Conservation (phyloP, 2,888 invertebrate species). For the Morinoia aosen region DNA sequence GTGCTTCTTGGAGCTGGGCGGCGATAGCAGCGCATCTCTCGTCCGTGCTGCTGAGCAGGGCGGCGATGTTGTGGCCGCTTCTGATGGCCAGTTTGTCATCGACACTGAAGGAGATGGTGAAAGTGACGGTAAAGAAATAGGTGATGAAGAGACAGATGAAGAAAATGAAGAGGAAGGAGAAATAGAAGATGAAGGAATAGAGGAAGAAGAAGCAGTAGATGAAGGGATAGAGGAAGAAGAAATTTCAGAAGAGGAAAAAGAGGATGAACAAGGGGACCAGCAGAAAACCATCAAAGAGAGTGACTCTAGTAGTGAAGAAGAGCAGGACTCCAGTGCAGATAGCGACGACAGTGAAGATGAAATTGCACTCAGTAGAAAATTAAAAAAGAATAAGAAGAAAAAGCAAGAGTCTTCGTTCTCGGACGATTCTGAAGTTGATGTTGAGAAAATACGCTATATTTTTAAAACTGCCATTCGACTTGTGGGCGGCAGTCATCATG, state of each 20-base stretch:
- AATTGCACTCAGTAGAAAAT: background rate
- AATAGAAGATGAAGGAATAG: background rate
- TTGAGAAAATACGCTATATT: background rate
- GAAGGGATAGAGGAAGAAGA: background rate
- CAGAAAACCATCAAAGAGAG: background rate
- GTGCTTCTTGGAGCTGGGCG: conserved; percentile 43
- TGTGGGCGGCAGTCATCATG: conserved; percentile 1
- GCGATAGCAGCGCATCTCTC: background rate
- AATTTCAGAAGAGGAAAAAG: background rate
- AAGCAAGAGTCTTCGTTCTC: background rate
- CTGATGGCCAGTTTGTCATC: background rate
- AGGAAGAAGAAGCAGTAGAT: background rate
- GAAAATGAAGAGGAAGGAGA: background rate
- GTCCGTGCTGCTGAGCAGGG: background rate
- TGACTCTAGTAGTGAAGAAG: background rate
- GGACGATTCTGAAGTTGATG: background rate
- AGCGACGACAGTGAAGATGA: background rate
- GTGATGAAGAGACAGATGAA: too few relatives aligned
- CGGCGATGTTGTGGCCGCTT: background rate
- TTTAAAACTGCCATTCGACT: conserved; percentile 19
- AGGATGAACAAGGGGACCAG: background rate
- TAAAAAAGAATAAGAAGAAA: background rate
- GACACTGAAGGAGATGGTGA: conserved; percentile 19
- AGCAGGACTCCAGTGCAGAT: background rate
- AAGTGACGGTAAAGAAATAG: background rate